Evolutionary conservation across 1,140 invertebrate genomes (phyloP), one percentile per base, ranked within the genome.

Genomic region (Hyposmocoma kahamanoa): DNA sequence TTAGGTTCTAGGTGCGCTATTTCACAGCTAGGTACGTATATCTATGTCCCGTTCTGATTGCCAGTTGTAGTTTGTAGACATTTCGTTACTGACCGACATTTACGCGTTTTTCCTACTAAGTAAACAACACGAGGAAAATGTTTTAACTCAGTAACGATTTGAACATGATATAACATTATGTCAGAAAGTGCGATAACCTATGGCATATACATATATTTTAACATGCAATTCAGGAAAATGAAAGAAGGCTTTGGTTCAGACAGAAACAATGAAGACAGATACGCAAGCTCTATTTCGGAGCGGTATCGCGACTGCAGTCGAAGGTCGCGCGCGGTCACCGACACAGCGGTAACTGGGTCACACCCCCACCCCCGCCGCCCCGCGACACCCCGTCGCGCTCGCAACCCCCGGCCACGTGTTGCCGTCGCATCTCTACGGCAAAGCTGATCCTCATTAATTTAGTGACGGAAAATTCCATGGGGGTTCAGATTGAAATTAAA

Each of bases 291-390:
- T 64, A 60, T 58, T 62, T 61, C 50, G 45, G 50, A 49, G 59
- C 56, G 55, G 48, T 50, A 63, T 67, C 48, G 53, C 54, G 53
- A 57, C 30, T 73, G 77, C 76, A 56, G 65, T 62, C 79, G 81
- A 84, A 84, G 81, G 81, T 83, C 78, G 78, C 22, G 43, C 49
- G 61, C 81, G 81, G 75, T 83, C 79, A 72, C 52, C 59, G 78
- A 82, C 81, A 59, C 71, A 52, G 47, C 44, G 44, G 57, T 60
- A 84, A 81, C 66, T 82, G 52, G 81, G 81, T 81, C 77, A 78
- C 60, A 59, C 61, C 68, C 65, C 58, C 50, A 47, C 58, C 56
- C 59, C 43, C 39, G 3, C 11, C 18, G 13, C 8, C 32, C 53
- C 50, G 42, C 50, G 42, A 22, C 15, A 30, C 46, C 39, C 18